A percentile compares a stretch with the other conserved stretches of the same genome.
Evolutionary conservation across 2,113 vertebrate species (phyloP).

Genomic region (Psittacula cyanocephala): DNA sequence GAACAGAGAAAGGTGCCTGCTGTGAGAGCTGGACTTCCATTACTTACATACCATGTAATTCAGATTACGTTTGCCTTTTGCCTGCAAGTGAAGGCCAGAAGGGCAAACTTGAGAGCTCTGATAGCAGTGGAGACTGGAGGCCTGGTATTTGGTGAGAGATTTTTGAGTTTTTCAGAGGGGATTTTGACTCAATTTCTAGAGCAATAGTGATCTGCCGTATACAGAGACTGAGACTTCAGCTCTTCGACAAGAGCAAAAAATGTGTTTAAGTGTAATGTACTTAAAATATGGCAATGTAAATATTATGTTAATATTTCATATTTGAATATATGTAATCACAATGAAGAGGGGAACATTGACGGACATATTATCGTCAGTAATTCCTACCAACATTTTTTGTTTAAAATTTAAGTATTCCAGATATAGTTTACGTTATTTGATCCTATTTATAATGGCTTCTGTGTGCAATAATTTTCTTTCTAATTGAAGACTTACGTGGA

Average conservation of each 20-base stretch:
- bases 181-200: not conserved
- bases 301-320: not conserved
- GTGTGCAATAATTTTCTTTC: slow-evolving; percentile 49
- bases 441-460: slow-evolving; percentile 35
- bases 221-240: not conserved
- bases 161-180: not conserved
- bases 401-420: slow-evolving; percentile 42
- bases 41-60: rapidly evolving
- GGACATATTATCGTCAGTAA: not conserved
- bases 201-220: not conserved
- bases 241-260: not conserved
- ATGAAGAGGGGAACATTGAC: not conserved
- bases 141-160: not conserved
- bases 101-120: not conserved
- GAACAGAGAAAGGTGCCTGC: not conserved
- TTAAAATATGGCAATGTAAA: not conserved
- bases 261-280: not conserved
- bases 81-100: not conserved
- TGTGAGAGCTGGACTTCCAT: not conserved
- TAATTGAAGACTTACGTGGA: slow-evolving; percentile 23
- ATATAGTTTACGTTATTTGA: slow-evolving; percentile 16
- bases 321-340: not conserved
- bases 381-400: slow-evolving; percentile 13
- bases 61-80: not conserved
- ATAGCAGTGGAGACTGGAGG: not conserved